phyloP scores from a whole-genome alignment of 2,888 invertebrate genomes.

The Ormia ochracea region DNA sequence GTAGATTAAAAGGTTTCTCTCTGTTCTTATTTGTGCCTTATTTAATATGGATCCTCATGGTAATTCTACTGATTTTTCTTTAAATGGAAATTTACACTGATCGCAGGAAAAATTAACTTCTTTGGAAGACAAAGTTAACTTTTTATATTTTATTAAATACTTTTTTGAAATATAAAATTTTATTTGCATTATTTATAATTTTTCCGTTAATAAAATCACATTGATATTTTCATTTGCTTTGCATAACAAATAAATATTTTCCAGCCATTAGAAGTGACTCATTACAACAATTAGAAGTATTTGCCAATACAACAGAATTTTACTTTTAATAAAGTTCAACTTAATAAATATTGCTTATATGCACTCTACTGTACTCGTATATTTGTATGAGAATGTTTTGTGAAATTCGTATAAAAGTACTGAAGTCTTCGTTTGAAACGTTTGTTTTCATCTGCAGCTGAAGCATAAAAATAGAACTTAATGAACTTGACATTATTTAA shows the following conservation, averaged over 20 bases:
- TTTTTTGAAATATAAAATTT: background rate
- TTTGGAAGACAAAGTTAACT: too few species aligned
- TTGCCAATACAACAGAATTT: background rate
- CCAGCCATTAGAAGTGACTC: background rate
- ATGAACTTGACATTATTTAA: slow-evolving; percentile 61
- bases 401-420: slow-evolving; percentile 26
- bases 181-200: background rate
- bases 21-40: too few species aligned
- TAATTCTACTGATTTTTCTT: too few species aligned
- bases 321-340: background rate
- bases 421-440: slow-evolving; percentile 19
- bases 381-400: background rate
- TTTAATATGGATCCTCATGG: too few species aligned
- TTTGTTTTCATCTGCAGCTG: background rate
- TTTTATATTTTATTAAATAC: too few species aligned
- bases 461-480: slow-evolving; percentile 30
- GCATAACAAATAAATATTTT: background rate
- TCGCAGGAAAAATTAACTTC: too few species aligned
- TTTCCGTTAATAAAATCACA: slow-evolving; percentile 4
- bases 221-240: slow-evolving; percentile 12
- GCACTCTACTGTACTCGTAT: too few species aligned
- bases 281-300: background rate
- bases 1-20: too few species aligned
- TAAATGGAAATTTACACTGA: too few species aligned
- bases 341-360: background rate